phyloP scores from a whole-genome alignment of 2,888 invertebrate genomes.

The Nomada flava region DNA sequence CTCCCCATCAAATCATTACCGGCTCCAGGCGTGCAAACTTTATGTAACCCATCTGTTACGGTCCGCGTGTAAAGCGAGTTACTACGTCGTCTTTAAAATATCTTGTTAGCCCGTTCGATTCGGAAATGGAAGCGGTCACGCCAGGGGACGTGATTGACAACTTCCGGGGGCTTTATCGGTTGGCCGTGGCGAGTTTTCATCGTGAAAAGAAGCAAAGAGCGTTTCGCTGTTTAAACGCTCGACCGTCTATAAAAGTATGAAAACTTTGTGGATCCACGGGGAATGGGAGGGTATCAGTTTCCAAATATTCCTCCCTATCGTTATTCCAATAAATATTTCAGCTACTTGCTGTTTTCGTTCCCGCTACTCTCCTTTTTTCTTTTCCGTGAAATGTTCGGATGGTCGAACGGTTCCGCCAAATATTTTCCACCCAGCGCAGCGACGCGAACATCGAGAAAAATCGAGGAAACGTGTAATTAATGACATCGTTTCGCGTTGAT shows the following conservation, averaged over 20 bases:
- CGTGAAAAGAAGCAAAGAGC: not conserved
- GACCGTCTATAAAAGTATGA: not conserved
- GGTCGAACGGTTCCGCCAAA: not conserved
- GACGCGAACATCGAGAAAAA: not conserved
- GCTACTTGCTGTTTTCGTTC: not conserved
- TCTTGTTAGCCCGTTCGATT: slow-evolving; percentile 21
- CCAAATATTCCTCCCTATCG: not conserved
- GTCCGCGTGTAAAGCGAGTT: slow-evolving; percentile 11
- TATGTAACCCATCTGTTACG: slow-evolving; percentile 38
- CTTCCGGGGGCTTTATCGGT: not conserved
- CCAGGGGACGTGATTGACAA: not conserved
- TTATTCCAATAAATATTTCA: not conserved
- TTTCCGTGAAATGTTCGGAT: not conserved
- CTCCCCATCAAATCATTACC: slow-evolving; percentile 43
- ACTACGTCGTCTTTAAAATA: slow-evolving; percentile 18
- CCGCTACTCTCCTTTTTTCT: not conserved
- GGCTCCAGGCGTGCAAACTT: slow-evolving; percentile 35
- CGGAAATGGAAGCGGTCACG: not conserved
- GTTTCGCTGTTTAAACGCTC: not conserved
- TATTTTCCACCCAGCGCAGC: not conserved
- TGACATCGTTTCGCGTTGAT: not conserved
- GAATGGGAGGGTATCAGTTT: not conserved
- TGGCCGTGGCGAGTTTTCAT: slow-evolving; percentile 8
- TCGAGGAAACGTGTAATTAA: slow-evolving; percentile 14
- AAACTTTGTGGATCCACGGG: not conserved